A percentile compares a stretch with the other conserved stretches of the same genome.
phyloP scores from a whole-genome alignment of 2,888 invertebrate species.

The Magallana nippona region DNA sequence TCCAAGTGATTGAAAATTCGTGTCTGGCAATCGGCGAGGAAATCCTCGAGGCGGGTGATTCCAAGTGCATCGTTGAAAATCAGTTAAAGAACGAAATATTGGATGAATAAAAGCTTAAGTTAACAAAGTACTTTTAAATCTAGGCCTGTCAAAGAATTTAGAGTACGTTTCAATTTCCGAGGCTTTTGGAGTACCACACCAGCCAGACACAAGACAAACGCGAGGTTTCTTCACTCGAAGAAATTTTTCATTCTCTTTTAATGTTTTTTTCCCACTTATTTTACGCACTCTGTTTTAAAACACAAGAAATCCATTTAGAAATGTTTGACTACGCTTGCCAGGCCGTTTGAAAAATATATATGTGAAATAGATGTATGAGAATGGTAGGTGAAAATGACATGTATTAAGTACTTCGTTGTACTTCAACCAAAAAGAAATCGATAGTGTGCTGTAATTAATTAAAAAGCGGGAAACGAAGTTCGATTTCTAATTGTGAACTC shows the following conservation, averaged over 20 bases:
- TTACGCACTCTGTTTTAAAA: not conserved
- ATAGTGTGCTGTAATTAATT: not conserved
- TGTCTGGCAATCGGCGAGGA: not conserved
- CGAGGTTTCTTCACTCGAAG: not conserved
- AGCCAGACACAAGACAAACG: not conserved
- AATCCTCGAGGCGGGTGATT: not conserved
- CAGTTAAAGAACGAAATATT: not conserved
- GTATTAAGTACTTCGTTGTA: too few relatives aligned
- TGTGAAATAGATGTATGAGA: not conserved
- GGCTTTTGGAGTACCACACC: not conserved
- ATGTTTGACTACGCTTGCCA: not conserved
- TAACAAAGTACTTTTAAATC: not conserved
- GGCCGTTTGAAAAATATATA: not conserved
- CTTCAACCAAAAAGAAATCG: too few relatives aligned
- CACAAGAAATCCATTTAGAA: constrained; percentile 23
- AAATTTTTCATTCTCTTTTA: not conserved
- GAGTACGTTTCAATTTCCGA: constrained; percentile 21
- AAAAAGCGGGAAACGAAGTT: not conserved
- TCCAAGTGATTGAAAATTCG: not conserved
- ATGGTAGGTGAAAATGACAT: too few relatives aligned
- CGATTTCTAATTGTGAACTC: too few relatives aligned
- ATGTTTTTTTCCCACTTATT: not conserved
- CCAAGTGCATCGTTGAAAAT: not conserved
- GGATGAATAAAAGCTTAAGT: not conserved
- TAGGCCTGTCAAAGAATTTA: not conserved